Evolutionary conservation across 2,113 vertebrate genomes (phyloP), one percentile per base, ranked within the genome.

Genomic region (Herpetotheres cachinnans): DNA sequence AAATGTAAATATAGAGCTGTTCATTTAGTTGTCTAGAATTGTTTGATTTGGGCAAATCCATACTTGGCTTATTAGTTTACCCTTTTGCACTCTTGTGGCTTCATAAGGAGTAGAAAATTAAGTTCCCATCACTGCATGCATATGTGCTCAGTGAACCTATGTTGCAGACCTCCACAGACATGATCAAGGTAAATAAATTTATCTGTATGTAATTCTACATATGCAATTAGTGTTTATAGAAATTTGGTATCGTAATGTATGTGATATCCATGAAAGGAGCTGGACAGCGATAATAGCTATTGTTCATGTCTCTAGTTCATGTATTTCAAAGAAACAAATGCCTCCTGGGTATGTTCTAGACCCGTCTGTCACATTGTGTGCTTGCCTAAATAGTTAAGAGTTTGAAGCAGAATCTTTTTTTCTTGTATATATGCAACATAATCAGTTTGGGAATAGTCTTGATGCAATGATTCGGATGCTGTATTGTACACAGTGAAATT

Each of bases 21-120:
- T 92, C 85, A 73, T 94, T 93, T 73, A 70, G 58, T 65, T 93
- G 82, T 87, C 74, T 88, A 47, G 67, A 76, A 80, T 63, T 91
- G 84, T 96, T 95, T 96, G 71, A 82, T 78, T 93, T 96, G 89
- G 89, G 90, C 87, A 90, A 83, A 88, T 73, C 54, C 40, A 30
- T 82, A 25, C 38, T 58, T 86, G 67, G 66, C 73, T 86, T 90
- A 52, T 71, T 82, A 93, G 77, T 90, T 93, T 89, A 74, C 67
- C 83, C 94, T 94, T 65, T 74, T 89, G 83, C 56, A 66, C 83
- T 89, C 62, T 46, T 56, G 78, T 69, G 86, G 86, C 93, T 96
- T 91, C 73, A 55, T 72, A 82, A 92, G 8, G 50, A 93, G 47
- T 62, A 78, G 89, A 85, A 92, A 93, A 91, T 50, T 25, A 73